These are phyloP conservation scores for Acanthococcus lagerstroemiae DNA, from an alignment of 2,888 invertebrate species.

Conservation along the genomic window DNA sequence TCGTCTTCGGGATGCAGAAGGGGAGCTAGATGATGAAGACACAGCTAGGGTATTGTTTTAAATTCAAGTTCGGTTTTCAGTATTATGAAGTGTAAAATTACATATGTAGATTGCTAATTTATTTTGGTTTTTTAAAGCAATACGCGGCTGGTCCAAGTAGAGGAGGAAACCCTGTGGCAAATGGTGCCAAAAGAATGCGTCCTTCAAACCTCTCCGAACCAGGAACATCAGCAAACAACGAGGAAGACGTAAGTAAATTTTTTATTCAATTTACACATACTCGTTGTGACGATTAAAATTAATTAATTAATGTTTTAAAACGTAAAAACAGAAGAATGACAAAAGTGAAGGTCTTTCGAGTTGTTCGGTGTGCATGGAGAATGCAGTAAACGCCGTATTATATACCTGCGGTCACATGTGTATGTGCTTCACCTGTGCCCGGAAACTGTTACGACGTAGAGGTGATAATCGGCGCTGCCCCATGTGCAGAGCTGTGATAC, in stretches of 20 bases:
- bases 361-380: slow-evolving; percentile 92
- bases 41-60: too few relatives aligned
- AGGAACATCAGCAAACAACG: background rate
- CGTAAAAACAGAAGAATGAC: background rate
- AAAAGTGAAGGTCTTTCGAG: slow-evolving; percentile 44
- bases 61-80: too few relatives aligned
- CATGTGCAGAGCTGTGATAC: slow-evolving; percentile 81
- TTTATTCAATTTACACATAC: background rate
- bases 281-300: too few relatives aligned
- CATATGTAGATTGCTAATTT: too few relatives aligned
- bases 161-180: background rate
- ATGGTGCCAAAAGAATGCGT: background rate
- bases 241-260: background rate
- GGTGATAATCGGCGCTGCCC: slow-evolving; percentile 83
- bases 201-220: background rate
- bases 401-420: slow-evolving; percentile 99
- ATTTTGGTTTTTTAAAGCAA: too few relatives aligned
- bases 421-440: slow-evolving; percentile 94
- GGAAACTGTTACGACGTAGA: slow-evolving; percentile 79
- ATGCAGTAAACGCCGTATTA: slow-evolving; percentile 82
- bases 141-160: too few relatives aligned
- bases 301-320: too few relatives aligned
- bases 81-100: too few relatives aligned
- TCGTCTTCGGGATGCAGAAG: slow-evolving; percentile 3
- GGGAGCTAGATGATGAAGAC: too few relatives aligned